phyloP scores from a whole-genome alignment of 2,113 vertebrate species.

The Gallinago media region DNA sequence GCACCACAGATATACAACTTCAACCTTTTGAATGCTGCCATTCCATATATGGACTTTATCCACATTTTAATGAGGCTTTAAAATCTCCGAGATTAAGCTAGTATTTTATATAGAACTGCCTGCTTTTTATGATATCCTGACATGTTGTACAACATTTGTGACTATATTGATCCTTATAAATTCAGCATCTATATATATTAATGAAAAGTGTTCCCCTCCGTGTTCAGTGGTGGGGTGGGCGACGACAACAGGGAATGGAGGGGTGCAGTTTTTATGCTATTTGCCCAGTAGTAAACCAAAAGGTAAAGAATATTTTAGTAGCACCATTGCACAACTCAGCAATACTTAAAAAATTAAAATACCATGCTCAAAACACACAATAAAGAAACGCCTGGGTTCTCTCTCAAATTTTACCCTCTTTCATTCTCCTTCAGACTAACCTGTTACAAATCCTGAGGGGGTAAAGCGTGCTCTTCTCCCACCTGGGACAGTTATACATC shows the following conservation, averaged over 20 bases:
- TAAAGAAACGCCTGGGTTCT: neutral
- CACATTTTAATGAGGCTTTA: slow-evolving; percentile 84
- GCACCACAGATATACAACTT: slow-evolving; percentile 77
- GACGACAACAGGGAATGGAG: rapidly evolving
- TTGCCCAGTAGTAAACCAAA: neutral
- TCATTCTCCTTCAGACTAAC: slow-evolving; percentile 67
- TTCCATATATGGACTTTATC: slow-evolving; percentile 80
- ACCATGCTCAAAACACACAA: neutral
- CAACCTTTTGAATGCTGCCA: slow-evolving; percentile 81
- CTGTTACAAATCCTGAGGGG: slow-evolving; percentile 43
- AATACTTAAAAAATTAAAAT: neutral
- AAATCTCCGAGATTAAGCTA: slow-evolving; percentile 80
- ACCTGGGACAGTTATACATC: slow-evolving; percentile 78
- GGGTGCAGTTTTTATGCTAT: neutral
- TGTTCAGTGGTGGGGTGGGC: neutral
- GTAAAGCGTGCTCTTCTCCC: slow-evolving; percentile 37
- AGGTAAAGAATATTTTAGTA: neutral
- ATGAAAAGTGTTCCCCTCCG: slow-evolving; percentile 56
- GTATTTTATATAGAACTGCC: slow-evolving; percentile 82
- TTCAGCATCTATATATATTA: slow-evolving; percentile 77
- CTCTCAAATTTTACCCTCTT: slow-evolving; percentile 25
- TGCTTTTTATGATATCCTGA: slow-evolving; percentile 81
- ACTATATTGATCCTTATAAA: slow-evolving; percentile 82
- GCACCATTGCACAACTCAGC: neutral
- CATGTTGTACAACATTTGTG: slow-evolving; percentile 84